Base-by-base conservation (phyloP, 2,888 invertebrate species). In the Onchidella celtica region DNA sequence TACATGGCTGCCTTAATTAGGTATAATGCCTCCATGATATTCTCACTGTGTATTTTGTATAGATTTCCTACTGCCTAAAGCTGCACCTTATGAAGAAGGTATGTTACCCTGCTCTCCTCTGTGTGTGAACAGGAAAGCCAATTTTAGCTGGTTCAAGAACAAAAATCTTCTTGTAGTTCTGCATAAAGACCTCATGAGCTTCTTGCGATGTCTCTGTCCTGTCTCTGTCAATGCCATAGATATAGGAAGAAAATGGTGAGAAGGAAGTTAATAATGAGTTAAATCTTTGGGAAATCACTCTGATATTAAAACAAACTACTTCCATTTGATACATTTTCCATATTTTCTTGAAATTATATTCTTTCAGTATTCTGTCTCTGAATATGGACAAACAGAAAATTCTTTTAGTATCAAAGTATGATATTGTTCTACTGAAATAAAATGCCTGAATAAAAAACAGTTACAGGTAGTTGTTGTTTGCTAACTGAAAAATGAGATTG, bases 131-230 rank as follows among this genome's bases (percentile, higher is more conserved):
- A 6, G 90, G 90, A 81, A 90, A 87, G 36, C 89, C 90, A 70
- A 86, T 66, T 76, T 89, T 90, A 81, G 87, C 88, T 66, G 89
- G 88, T 82, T 90, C 89, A 70, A 88, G 86, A 4, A 90, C 90
- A 88, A 92, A 92, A 32, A 92, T 89, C n/a, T 87, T 85, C 59
- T 86, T 86, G 83, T 90, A 91, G 65, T 87, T 89, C 34, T 88
- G 84, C 90, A 92, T 92, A 77, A 92, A 92, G 27, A 84, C 38
- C 66, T 84, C 73, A 80, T 92, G 91, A 4, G 90, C 90, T 74
- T 90, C 90, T 55, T 86, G 84, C 29, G 87, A 83, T 17, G 90
- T 85, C 38, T 85, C 80, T 29, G 79, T 76, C 55, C 86, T 81
- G 40, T 86, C 85, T 47, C 88, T 88, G 79, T 9, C n/a, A n/a